phyloP scores from a whole-genome alignment of 2,888 invertebrate genomes.

The Drosophila emarginata region DNA sequence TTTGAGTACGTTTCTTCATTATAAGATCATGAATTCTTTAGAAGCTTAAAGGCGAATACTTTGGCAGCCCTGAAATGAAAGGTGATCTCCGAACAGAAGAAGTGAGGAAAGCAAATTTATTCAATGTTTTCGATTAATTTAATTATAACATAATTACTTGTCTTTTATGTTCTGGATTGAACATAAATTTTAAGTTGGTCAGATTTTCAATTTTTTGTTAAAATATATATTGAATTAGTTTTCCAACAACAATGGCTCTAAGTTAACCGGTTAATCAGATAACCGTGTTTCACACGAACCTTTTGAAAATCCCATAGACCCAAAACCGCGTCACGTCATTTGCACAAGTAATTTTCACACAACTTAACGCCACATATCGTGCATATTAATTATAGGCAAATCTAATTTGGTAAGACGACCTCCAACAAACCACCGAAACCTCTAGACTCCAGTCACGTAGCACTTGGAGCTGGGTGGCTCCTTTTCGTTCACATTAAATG shows the following conservation, averaged over 20 bases:
- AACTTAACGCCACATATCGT: conserved; percentile 76
- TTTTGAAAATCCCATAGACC: background rate
- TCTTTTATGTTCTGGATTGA: too few species aligned
- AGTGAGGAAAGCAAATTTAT: too few species aligned
- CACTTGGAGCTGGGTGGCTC: conserved; percentile 8
- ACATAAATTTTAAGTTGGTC: too few species aligned
- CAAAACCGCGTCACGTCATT: conserved; percentile 57
- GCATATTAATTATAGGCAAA: conserved; percentile 73
- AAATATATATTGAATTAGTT: conserved; percentile 39
- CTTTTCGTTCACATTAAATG: conserved; percentile 47
- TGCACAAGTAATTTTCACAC: conserved; percentile 71
- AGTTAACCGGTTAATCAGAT: conserved; percentile 18
- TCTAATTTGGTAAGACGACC: conserved; percentile 71
- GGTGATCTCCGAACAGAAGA: too few species aligned
- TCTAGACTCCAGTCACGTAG: conserved; percentile 53
- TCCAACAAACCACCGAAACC: conserved; percentile 1
- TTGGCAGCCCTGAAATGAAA: too few species aligned
- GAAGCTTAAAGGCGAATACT: too few species aligned
- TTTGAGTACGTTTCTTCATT: too few species aligned
- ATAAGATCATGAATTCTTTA: too few species aligned
- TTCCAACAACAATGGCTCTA: conserved; percentile 48
- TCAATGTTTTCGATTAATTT: too few species aligned
- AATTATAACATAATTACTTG: too few species aligned
- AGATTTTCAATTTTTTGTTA: too few species aligned
- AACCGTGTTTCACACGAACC: conserved; percentile 43